phyloP scores from a whole-genome alignment of 2,888 invertebrate species.

The Ditula angustiorana region DNA sequence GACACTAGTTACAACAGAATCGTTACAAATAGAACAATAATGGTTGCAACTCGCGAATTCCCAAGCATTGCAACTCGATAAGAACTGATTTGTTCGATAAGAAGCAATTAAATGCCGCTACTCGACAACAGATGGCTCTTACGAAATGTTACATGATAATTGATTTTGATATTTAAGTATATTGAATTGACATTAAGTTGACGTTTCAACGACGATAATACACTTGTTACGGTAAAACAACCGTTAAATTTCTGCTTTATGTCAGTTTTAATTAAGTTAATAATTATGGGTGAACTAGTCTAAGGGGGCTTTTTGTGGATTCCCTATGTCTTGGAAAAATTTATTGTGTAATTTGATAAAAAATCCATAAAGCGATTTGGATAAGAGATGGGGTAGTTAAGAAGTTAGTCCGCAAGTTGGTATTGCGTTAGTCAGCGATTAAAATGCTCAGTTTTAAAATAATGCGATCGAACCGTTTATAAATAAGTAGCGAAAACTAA shows the following conservation, averaged over 20 bases:
- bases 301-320: too few species aligned
- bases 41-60: slow-evolving; percentile 37
- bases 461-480: slow-evolving; percentile 30
- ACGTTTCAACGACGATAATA: neutral
- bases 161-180: slow-evolving; percentile 16
- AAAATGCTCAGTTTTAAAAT: slow-evolving; percentile 14
- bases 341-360: too few species aligned
- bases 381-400: neutral
- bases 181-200: slow-evolving; percentile 17
- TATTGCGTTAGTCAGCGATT: slow-evolving; percentile 13
- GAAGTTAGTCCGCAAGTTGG: slow-evolving; percentile 31
- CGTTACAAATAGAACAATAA: slow-evolving; percentile 33
- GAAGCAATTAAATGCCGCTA: slow-evolving; percentile 55
- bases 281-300: too few species aligned
- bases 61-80: slow-evolving; percentile 46
- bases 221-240: too few species aligned
- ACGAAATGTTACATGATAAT: slow-evolving; percentile 46
- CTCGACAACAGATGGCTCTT: slow-evolving; percentile 58
- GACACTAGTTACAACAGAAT: slow-evolving; percentile 31
- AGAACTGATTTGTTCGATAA: slow-evolving; percentile 49
- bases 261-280: too few species aligned
- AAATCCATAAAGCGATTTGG: too few species aligned
- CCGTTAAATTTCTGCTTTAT: too few species aligned
- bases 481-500: neutral
- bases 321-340: too few species aligned